Evolutionary conservation across 2,888 invertebrate species (phyloP), one percentile per base, ranked within the genome.

Genomic region (Macrosoma leucophasiata): DNA sequence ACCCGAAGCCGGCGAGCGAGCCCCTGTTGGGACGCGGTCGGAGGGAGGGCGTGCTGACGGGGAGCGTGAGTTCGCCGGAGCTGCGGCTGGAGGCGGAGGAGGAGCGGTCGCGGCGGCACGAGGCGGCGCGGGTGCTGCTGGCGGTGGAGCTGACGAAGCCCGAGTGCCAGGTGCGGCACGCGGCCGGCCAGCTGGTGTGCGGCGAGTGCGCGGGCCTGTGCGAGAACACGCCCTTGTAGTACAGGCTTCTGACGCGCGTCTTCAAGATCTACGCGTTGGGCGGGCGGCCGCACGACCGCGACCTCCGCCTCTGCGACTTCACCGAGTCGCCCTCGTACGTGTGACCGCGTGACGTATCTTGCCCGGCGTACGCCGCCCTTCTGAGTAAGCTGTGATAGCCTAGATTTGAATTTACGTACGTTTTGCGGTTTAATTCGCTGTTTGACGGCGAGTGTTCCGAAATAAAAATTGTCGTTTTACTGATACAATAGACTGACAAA

Each of bases 381-480:
- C 61, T 66, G 62, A 72, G 72, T 78, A 60, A 78, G 74, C 78
- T 84, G 82, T 82, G 81, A 79, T 79, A 81, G 75, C 67, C 69
- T 79, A 74, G 64, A 70, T 70, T 70, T 64, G 73, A 67, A 76
- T 75, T 67, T 75, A 53, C 51, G 45, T 55, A 58, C 51, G 48
- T 55, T 55, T 63, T 62, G 65, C 66, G 63, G 35, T n/a, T n/a
- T n/a, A n/a, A n/a, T n/a, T n/a, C n/a, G n/a, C n/a, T n/a, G n/a
- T n/a, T n/a, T n/a, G n/a, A n/a, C n/a, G n/a, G n/a, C n/a, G n/a
- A n/a, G n/a, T n/a, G n/a, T n/a, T n/a, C n/a, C n/a, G n/a, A n/a
- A n/a, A n/a, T n/a, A n/a, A n/a, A n/a, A n/a, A n/a, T n/a, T n/a
- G n/a, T n/a, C n/a, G n/a, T n/a, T n/a, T n/a, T n/a, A n/a, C n/a